Evolutionary conservation across 2,888 invertebrate genomes (phyloP).

Genomic region (Nesidiocoris tenuis): DNA sequence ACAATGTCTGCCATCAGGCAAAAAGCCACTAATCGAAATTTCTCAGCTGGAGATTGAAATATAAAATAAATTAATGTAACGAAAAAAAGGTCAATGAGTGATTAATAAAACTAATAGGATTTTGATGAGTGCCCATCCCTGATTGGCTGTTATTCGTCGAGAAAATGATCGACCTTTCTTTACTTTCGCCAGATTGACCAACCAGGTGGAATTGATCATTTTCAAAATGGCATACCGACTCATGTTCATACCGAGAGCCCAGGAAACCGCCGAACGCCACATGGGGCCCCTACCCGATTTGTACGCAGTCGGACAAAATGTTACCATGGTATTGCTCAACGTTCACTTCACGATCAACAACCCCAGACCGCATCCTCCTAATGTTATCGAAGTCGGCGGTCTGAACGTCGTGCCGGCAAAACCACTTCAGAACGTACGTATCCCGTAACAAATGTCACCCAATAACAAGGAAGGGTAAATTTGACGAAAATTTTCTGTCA

Average conservation of each 20-base stretch:
- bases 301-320: slow-evolving; percentile 8
- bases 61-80: too few relatives aligned
- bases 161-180: too few relatives aligned
- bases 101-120: too few relatives aligned
- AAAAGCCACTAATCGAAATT: too few relatives aligned
- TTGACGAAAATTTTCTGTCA: too few relatives aligned
- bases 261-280: slow-evolving; percentile 22
- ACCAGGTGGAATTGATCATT: slow-evolving; percentile 13
- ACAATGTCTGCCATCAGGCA: too few relatives aligned
- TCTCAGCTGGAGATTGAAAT: too few relatives aligned
- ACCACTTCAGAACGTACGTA: slow-evolving; percentile 46
- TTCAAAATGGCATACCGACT: slow-evolving; percentile 6
- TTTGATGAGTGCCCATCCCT: too few relatives aligned
- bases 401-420: slow-evolving; percentile 44
- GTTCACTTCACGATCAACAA: slow-evolving; percentile 54
- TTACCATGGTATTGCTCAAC: slow-evolving; percentile 55
- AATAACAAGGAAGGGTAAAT: too few relatives aligned
- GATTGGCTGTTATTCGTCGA: too few relatives aligned
- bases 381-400: slow-evolving; percentile 34
- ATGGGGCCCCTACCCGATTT: slow-evolving; percentile 14
- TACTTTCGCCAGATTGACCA: background rate
- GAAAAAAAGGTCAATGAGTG: too few relatives aligned
- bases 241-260: slow-evolving; percentile 10
- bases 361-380: slow-evolving; percentile 56
- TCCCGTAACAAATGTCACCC: too few relatives aligned